These are phyloP conservation scores for Periophthalmus modestus DNA, from an alignment of 2,113 vertebrate genomes.

Conservation along the genomic window DNA sequence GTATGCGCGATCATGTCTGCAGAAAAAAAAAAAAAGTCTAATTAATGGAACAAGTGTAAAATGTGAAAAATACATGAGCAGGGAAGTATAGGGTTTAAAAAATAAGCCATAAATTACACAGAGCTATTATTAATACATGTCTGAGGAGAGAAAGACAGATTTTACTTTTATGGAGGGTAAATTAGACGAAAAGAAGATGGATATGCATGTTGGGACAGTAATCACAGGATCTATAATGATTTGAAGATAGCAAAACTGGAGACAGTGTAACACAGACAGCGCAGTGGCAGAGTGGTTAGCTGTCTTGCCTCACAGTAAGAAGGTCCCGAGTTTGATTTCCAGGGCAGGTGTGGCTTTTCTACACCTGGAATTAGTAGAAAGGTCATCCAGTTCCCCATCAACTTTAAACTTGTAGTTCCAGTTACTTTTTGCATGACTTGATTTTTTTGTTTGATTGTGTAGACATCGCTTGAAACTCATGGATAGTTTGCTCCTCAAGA, in stretches of 20 bases:
- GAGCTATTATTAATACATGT: not conserved
- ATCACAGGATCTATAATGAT: not conserved
- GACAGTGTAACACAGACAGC: not conserved
- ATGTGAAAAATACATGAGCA: conserved; percentile 18
- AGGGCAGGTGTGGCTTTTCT: not conserved
- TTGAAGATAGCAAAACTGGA: not conserved
- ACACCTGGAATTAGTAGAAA: not conserved
- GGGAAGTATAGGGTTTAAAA: not conserved
- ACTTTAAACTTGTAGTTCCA: too few species aligned
- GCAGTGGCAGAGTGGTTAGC: not conserved
- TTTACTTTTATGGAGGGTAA: not conserved
- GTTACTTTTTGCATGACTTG: too few species aligned
- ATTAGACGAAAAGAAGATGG: not conserved
- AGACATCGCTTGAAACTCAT: too few species aligned
- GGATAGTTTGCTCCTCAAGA: too few species aligned
- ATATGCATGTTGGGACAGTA: not conserved
- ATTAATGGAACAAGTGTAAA: conserved; percentile 36
- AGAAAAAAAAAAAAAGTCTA: conserved; percentile 54
- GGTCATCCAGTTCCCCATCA: too few species aligned
- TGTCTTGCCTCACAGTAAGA: not conserved
- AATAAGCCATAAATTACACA: conserved; percentile 14
- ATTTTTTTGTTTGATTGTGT: too few species aligned
- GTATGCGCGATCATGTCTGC: conserved; percentile 44
- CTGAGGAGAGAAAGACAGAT: not conserved
- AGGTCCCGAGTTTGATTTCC: not conserved